These are phyloP conservation scores for Zhuqinia jingwanae DNA, from an alignment of 2,888 invertebrate species.

Conservation along the genomic window DNA sequence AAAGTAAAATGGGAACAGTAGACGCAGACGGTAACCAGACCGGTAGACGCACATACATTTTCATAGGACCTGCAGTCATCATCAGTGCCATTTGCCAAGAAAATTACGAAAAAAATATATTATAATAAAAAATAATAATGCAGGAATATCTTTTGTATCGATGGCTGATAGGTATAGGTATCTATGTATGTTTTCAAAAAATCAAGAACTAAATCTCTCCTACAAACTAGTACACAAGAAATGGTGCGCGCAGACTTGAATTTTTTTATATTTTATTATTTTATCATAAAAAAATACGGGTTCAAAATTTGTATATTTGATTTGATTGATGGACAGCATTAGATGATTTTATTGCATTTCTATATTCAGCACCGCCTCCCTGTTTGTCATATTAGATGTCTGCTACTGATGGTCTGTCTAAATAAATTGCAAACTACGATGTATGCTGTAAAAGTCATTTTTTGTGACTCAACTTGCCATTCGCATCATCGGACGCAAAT, in stretches of 20 bases:
- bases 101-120: too few relatives aligned
- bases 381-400: background rate
- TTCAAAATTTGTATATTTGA: background rate
- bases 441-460: background rate
- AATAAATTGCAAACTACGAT: too few relatives aligned
- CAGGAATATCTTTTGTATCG: background rate
- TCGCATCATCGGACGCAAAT: background rate
- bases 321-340: constrained; percentile 26
- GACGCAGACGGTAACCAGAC: background rate
- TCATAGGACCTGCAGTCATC: too few relatives aligned
- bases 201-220: too few relatives aligned
- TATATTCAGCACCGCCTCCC: constrained; percentile 8
- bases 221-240: too few relatives aligned
- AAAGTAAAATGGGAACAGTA: constrained; percentile 29
- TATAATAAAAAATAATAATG: too few relatives aligned
- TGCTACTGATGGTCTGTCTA: background rate
- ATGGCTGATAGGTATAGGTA: background rate
- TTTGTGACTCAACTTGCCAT: background rate
- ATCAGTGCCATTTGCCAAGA: too few relatives aligned
- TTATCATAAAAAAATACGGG: background rate
- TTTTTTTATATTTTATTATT: too few relatives aligned
- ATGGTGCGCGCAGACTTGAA: too few relatives aligned
- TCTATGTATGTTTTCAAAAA: too few relatives aligned
- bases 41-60: too few relatives aligned
- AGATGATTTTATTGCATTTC: background rate